Conservation (phyloP, 2,113 vertebrate species). For the Solea solea region DNA sequence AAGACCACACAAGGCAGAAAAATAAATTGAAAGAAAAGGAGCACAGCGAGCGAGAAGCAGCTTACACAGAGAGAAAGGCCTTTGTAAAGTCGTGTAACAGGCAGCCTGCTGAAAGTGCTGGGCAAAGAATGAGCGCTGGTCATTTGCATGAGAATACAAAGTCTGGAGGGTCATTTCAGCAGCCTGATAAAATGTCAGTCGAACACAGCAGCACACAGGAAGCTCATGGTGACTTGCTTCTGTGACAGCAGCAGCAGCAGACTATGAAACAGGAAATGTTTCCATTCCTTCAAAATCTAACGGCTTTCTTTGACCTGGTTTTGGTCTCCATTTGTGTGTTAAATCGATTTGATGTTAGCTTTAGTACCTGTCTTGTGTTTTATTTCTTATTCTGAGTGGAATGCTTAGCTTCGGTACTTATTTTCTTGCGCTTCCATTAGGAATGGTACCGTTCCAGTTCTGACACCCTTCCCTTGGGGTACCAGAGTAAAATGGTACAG, state of each 20-base stretch:
- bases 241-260: constrained; percentile 20
- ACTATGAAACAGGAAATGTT: not conserved
- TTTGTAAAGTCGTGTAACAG: not conserved
- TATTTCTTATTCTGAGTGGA: no score
- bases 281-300: not conserved
- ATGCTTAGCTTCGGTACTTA: no score
- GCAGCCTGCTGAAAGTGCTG: not conserved
- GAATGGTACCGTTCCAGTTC: no score
- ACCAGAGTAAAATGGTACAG: no score
- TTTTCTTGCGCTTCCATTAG: no score
- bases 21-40: not conserved
- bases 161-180: constrained; percentile 51
- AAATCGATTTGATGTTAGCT: no score
- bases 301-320: no score
- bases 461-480: no score
- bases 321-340: no score
- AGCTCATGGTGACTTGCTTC: constrained; percentile 26
- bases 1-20: not conserved
- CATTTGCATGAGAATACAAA: constrained; percentile 56
- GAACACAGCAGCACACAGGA: constrained; percentile 26
- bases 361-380: no score
- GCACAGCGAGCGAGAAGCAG: constrained; percentile 11
- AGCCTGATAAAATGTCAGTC: constrained; percentile 48
- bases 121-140: constrained; percentile 22
- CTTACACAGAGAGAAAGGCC: not conserved